Percentiles rank a stretch among this genome's conserved stretches.
phyloP scores from a whole-genome alignment of 1,140 invertebrate species.

The Meteorus sp. region DNA sequence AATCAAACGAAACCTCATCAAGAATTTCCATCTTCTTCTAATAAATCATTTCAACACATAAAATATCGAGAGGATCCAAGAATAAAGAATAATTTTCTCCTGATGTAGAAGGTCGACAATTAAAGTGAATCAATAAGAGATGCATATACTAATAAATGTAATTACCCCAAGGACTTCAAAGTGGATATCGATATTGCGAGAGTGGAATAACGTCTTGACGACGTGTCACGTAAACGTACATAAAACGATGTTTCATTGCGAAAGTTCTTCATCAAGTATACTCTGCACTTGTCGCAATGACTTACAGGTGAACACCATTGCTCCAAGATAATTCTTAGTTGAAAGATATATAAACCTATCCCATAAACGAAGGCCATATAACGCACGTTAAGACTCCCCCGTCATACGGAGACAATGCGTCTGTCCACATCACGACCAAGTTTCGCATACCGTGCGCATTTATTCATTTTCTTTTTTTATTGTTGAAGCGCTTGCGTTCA shows the following conservation, averaged over 20 bases:
- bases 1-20: no score
- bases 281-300: slow-evolving; percentile 12
- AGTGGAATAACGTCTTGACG: no score
- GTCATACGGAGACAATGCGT: slow-evolving; percentile 5
- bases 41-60: no score
- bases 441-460: slow-evolving; percentile 6
- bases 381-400: not conserved
- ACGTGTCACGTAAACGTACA: slow-evolving; percentile 11
- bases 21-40: no score
- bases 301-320: slow-evolving; percentile 1
- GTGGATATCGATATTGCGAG: slow-evolving; percentile 2
- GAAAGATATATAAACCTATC: not conserved
- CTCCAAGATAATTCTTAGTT: not conserved
- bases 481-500: not conserved
- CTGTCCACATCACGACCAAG: not conserved
- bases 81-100: no score
- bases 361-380: not conserved
- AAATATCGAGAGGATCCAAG: no score
- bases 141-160: not conserved
- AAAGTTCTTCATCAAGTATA: not conserved
- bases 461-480: not conserved
- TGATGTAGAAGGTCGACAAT: slow-evolving; percentile 2
- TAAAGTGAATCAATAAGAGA: not conserved
- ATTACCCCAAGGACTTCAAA: no score
- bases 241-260: slow-evolving; percentile 13